Evolutionary conservation across 2,113 vertebrate species (phyloP), one percentile per base, ranked within the genome.

Genomic region (Tragelaphus strepsiceros): DNA sequence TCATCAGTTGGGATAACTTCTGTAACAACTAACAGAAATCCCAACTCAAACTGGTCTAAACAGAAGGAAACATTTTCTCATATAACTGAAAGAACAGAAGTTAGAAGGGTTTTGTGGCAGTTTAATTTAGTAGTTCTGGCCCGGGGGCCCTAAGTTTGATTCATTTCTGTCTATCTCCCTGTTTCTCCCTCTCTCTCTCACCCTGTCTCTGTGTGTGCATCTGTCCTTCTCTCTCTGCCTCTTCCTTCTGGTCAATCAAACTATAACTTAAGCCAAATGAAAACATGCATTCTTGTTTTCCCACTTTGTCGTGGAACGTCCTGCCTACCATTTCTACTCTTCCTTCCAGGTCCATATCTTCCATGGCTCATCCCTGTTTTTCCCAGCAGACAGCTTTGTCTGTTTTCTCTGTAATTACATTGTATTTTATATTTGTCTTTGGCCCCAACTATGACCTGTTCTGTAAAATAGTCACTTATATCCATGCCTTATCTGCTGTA

Each of bases 1-100:
- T 78, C 80, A 93, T 90, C 81, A 84, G 24, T 90, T 90, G 62
- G 46, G 77, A 71, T 94, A 84, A 87, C 80, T 93, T 96, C 89
- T 62, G 7, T 71, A 88, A 24, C 32, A 71, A 93, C 22, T 74
- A 64, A 96, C 64, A 46, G 82, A 98, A 94, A 93, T 62, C 46
- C 30, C 35, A 80, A 64, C 46, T 81, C n/a, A 32, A 94, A 64
- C 56, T 80, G 53, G 17, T 77, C 58, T 39, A 58, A 91, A 88
- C 22, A 93, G 35, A 80, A 83, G 54, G 6, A 64, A 93, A 81
- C 19, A 88, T 56, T 88, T 91, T 84, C 94, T 93, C 67, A 74
- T 58, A 9, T 74, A 92, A 88, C 32, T 43, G 46, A 15, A 22
- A 90, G n/a, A 30, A 91, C 17, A 85, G 74, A 88, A 90, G n/a